Evolutionary conservation across 2,888 invertebrate genomes (phyloP), one percentile per base, ranked within the genome.

Genomic region (Steinernema scapterisci): DNA sequence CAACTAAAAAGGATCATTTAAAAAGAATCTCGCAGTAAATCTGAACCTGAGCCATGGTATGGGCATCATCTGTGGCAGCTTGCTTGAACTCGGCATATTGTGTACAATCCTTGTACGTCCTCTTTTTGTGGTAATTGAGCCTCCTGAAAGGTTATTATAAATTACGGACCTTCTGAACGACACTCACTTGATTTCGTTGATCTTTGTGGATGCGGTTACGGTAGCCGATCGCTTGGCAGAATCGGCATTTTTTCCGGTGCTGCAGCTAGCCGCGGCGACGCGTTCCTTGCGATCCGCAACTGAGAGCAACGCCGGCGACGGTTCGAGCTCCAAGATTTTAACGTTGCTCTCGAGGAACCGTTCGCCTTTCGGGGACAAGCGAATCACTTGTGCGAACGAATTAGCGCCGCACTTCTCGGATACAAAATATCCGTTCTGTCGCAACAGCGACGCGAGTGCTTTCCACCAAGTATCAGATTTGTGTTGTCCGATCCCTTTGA

Each of bases 391-490:
- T 11, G 54, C 54, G 25, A 54, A 54, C 21, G 56, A 23, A 9
- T 63, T 45, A 6, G 74, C 75, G n/a, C n/a, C n/a, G n/a, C n/a
- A n/a, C 13, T 31, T 43, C 2, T 31, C 63, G 11, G 54, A 23
- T 1, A 27, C 27, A 9, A 81, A 70, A 72, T 75, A 82, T 71
- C 81, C 81, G 73, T 75, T 76, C 48, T 72, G 70, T 11, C 77
- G 73, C 63, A 79, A 51, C 72, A 77, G 43, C 19, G 71, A 72
- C 19, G 74, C 72, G 3, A 79, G 71, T 2, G 72, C 80, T 25
- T 73, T 77, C 80, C 80, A 79, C 80, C 80, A 79, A 11, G 31
- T 23, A 13, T 79, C 77, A 19, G 71, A 51, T 51, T 43, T 73
- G 1, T 19, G 38, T 48, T 77, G 77, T 25, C 80, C 79, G 31